phyloP scores from a whole-genome alignment of 1,140 invertebrate genomes.

The Halictus rubicundus region DNA sequence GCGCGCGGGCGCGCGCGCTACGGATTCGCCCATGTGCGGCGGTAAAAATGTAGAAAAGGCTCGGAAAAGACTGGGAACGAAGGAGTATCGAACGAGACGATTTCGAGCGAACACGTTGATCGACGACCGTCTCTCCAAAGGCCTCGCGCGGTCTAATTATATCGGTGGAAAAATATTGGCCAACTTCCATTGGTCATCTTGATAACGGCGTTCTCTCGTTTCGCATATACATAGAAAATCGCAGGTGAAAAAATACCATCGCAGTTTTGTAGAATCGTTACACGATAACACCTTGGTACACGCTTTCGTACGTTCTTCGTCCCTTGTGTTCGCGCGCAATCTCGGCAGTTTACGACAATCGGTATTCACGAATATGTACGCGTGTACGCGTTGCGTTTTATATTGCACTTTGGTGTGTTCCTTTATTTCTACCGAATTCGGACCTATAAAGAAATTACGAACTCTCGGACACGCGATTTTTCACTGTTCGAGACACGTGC shows the following conservation, averaged over 20 bases:
- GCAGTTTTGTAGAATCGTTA: neutral
- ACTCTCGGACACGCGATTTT: neutral
- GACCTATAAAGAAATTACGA: neutral
- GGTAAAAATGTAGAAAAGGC: no score
- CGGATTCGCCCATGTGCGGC: no score
- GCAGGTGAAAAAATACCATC: slow-evolving; percentile 37
- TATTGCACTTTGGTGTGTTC: slow-evolving; percentile 77
- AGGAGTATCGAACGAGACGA: no score
- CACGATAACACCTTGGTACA: no score
- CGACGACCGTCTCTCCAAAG: slow-evolving; percentile 26
- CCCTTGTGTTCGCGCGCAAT: slow-evolving; percentile 53
- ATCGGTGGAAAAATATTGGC: slow-evolving; percentile 77
- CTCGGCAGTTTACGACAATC: slow-evolving; percentile 41
- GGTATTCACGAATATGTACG: slow-evolving; percentile 34
- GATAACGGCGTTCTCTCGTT: no score
- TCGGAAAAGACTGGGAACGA: no score
- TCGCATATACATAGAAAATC: slow-evolving; percentile 22
- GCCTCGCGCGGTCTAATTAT: slow-evolving; percentile 50
- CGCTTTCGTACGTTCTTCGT: slow-evolving; percentile 37
- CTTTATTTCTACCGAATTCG: slow-evolving; percentile 10
- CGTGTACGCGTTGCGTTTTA: slow-evolving; percentile 25
- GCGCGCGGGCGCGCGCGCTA: no score
- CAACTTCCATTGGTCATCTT: slow-evolving; percentile 37
- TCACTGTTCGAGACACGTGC: neutral
- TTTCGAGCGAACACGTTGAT: slow-evolving; percentile 41